Conservation (phyloP, 2,113 vertebrate genomes). For the Nyctibius bracteatus region DNA sequence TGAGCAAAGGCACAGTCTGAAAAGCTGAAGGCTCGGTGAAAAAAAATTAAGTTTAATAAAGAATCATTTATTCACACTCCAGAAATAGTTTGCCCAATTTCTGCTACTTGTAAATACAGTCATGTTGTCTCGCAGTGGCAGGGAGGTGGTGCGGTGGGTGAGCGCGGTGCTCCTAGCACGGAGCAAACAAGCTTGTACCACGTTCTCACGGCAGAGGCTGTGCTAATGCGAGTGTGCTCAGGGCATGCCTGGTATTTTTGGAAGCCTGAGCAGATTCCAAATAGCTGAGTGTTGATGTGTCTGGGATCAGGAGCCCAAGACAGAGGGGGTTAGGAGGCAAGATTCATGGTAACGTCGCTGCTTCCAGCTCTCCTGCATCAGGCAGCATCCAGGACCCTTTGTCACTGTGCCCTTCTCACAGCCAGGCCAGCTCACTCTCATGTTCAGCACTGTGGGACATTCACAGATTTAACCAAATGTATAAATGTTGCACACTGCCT, state of each 20-base stretch:
- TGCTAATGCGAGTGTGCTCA: not conserved
- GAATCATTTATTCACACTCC: not conserved
- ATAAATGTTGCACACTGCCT: not conserved
- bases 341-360: accelerated
- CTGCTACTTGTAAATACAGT: not conserved
- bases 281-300: constrained; percentile 2
- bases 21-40: not conserved
- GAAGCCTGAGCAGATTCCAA: constrained; percentile 2
- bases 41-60: not conserved
- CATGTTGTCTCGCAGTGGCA: accelerated
- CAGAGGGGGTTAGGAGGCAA: not conserved
- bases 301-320: not conserved
- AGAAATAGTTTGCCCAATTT: not conserved
- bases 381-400: not conserved
- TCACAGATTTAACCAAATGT: not conserved
- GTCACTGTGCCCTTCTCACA: accelerated
- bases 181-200: not conserved
- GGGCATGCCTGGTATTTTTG: not conserved
- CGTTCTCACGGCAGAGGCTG: accelerated
- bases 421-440: not conserved
- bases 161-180: accelerated
- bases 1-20: not conserved
- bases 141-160: accelerated
- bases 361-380: not conserved
- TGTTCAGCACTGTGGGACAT: accelerated